Base-by-base conservation (phyloP, 2,888 invertebrate genomes). In the Philopedon plagiatum region DNA sequence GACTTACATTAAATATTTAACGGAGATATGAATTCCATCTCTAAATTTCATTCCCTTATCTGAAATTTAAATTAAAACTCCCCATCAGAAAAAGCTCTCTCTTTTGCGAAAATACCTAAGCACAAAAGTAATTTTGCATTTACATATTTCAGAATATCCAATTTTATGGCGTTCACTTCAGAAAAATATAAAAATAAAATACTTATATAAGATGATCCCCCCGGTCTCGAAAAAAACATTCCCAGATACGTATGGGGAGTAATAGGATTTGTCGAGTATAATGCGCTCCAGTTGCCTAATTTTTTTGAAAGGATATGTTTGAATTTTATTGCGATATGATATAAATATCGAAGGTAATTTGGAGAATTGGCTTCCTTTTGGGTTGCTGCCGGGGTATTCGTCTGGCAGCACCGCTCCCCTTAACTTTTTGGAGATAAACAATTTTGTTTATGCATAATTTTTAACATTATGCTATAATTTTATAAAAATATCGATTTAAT, bases 51-150 rank as follows among this genome's bases (percentile, higher is more conserved):
- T 44, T n/a, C 29, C 26, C 34, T 44, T 57, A 57, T 57, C 46
- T 49, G 57, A 57, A 64, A 65, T 65, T 65, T 46, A 65, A 65
- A 65, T 65, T 65, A 65, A 65, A 57, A 57, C 57, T 65, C 56
- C 46, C 32, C 57, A 63, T n/a, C n/a, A 21, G 57, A 65, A 57
- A 13, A 44, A 54, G 44, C 57, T 15, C 57, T 57, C 57, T 15
- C 57, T 57, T 65, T 65, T 65, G 57, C 8, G 29, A 51, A 67
- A 61, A 67, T 67, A 51, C 67, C 67, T 67, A 49, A 61, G 71
- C 64, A 64, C 58, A 64, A 71, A 71, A 71, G 71, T 71, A 71
- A 71, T 71, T 64, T 61, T 32, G 51, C 64, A 71, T 71, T 71
- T 65, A 71, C 71, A 70, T 71, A 71, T 71, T 71, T 60, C 60